phyloP scores from a whole-genome alignment of 2,113 vertebrate species.

The Setophaga coronata region DNA sequence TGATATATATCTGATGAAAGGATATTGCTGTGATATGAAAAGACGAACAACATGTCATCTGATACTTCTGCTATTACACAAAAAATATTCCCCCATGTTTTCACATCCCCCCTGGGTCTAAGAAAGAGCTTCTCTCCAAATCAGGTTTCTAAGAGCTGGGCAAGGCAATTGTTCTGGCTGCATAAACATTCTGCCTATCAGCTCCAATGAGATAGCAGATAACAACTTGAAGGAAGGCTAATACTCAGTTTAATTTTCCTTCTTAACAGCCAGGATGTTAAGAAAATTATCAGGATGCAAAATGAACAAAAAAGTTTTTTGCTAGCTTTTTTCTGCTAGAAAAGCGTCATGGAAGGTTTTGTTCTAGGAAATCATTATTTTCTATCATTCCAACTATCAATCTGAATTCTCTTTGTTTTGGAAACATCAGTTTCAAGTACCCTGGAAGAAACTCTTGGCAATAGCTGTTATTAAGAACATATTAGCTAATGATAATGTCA shows the following conservation, averaged over 20 bases:
- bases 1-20: background rate
- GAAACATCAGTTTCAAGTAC: background rate
- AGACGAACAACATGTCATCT: background rate
- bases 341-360: background rate
- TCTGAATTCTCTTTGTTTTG: background rate
- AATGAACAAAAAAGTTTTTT: background rate
- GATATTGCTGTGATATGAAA: background rate
- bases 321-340: background rate
- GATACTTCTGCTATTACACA: background rate
- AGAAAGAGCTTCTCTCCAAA: background rate
- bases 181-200: background rate
- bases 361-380: background rate
- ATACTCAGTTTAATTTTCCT: background rate
- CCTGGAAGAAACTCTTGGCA: background rate
- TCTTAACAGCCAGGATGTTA: background rate
- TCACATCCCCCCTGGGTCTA: background rate
- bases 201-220: background rate
- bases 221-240: background rate
- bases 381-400: background rate
- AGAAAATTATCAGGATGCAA: background rate
- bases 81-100: background rate
- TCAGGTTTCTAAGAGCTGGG: background rate
- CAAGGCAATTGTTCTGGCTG: accelerated
- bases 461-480: background rate
- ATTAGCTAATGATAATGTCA: background rate